Percentiles rank a stretch among this genome's conserved stretches.
phyloP scores from a whole-genome alignment of 1,140 invertebrate species.

The Dinoponera quadriceps region DNA sequence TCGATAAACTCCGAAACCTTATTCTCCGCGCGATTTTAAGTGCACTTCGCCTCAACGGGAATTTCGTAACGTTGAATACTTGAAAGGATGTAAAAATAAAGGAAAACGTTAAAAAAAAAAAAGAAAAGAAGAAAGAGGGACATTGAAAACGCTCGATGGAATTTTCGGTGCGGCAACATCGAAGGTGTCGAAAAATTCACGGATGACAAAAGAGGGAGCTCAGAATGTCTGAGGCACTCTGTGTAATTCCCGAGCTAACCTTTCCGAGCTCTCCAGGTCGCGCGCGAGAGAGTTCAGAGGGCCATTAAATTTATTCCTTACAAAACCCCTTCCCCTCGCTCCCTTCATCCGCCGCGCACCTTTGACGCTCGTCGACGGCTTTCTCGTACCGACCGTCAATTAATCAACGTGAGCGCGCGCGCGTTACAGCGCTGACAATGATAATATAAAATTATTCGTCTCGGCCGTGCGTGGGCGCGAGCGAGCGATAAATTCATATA shows the following conservation, averaged over 20 bases:
- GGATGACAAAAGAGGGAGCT: not conserved
- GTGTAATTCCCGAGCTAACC: not conserved
- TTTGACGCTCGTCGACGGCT: conserved; percentile 34
- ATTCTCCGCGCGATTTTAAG: not conserved
- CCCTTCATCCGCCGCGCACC: not conserved
- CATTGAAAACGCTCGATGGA: not conserved
- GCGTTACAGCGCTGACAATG: not conserved
- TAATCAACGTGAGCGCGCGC: conserved; percentile 39
- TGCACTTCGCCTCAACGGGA: no score
- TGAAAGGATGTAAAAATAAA: no score
- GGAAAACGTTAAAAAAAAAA: no score
- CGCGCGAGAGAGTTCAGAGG: not conserved
- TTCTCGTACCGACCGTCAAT: conserved; percentile 35
- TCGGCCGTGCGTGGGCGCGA: not conserved
- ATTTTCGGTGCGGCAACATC: not conserved
- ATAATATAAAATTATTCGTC: conserved; percentile 45
- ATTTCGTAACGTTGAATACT: not conserved
- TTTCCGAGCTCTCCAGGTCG: not conserved
- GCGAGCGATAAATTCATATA: conserved; percentile 50
- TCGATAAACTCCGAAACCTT: not conserved
- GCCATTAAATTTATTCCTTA: conserved; percentile 23
- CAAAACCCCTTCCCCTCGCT: not conserved
- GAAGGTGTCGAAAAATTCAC: not conserved
- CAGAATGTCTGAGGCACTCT: not conserved
- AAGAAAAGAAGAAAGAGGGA: not conserved